phyloP scores from a whole-genome alignment of 1,140 invertebrate genomes.

The Platyura marginata region DNA sequence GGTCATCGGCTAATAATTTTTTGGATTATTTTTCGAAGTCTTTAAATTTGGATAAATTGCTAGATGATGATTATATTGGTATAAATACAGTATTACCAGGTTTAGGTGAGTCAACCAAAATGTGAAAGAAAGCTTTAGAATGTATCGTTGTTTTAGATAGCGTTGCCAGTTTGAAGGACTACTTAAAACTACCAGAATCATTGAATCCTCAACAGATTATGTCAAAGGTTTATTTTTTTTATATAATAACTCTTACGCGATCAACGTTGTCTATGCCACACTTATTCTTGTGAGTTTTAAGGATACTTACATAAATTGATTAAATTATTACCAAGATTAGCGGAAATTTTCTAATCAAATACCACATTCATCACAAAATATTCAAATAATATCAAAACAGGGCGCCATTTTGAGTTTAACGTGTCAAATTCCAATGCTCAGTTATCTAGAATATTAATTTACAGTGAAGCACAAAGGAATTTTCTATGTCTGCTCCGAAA shows the following conservation, averaged over 20 bases:
- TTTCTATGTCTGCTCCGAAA: no score
- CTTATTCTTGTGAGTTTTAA: no score
- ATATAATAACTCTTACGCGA: neutral
- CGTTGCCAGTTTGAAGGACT: conserved; percentile 9
- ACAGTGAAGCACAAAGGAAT: no score
- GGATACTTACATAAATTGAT: conserved; percentile 1
- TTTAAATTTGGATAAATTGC: conserved; percentile 13
- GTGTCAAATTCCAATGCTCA: no score
- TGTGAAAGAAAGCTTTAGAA: neutral
- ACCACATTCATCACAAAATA: no score
- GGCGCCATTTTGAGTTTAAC: no score
- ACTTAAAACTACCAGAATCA: conserved; percentile 16
- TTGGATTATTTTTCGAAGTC: conserved; percentile 11
- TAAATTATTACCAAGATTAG: no score
- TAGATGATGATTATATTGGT: conserved; percentile 12
- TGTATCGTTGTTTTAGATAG: neutral
- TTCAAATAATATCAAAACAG: no score
- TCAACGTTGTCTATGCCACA: no score
- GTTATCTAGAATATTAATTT: no score
- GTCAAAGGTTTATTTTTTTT: conserved; percentile 9
- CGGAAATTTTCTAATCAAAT: no score
- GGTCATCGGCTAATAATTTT: conserved; percentile 15
- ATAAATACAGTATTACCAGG: conserved; percentile 16
- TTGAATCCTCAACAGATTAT: conserved; percentile 16
- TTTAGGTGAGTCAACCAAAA: conserved; percentile 2